A percentile compares a stretch with the other conserved stretches of the same genome.
Conservation (phyloP, 2,888 invertebrate species). For the Amiota communis region DNA sequence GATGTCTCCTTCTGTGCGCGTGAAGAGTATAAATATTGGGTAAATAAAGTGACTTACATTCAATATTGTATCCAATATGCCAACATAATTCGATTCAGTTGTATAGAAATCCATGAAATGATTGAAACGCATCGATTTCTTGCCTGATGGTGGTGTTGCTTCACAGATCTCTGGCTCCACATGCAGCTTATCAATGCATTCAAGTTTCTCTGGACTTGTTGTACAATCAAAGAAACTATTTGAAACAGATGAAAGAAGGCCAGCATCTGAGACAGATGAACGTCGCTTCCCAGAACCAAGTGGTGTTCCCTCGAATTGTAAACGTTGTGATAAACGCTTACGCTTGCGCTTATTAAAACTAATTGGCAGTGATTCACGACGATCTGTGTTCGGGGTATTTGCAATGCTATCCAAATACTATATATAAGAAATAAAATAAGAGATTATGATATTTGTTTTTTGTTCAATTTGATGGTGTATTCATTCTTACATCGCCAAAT, state of each 20-base stretch:
- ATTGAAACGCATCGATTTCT: slow-evolving; percentile 74
- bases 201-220: slow-evolving; percentile 83
- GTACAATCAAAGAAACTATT: slow-evolving; percentile 93
- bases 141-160: slow-evolving; percentile 58
- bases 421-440: background rate
- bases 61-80: slow-evolving; percentile 93
- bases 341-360: slow-evolving; percentile 81
- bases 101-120: slow-evolving; percentile 88
- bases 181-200: slow-evolving; percentile 63
- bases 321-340: slow-evolving; percentile 79
- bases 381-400: slow-evolving; percentile 73
- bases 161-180: slow-evolving; percentile 65
- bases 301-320: slow-evolving; percentile 72
- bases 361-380: slow-evolving; percentile 76
- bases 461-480: background rate
- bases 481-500: slow-evolving; percentile 84
- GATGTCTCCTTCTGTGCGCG: no score
- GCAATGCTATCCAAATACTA: slow-evolving; percentile 73
- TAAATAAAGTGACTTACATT: slow-evolving; percentile 77
- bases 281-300: slow-evolving; percentile 79
- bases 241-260: slow-evolving; percentile 83
- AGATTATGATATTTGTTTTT: background rate
- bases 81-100: slow-evolving; percentile 98
- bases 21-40: background rate
- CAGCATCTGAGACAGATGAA: slow-evolving; percentile 90